A percentile compares a stretch with the other conserved stretches of the same genome.
phyloP scores from a whole-genome alignment of 2,888 invertebrate species.

The Acanthococcus lagerstroemiae region DNA sequence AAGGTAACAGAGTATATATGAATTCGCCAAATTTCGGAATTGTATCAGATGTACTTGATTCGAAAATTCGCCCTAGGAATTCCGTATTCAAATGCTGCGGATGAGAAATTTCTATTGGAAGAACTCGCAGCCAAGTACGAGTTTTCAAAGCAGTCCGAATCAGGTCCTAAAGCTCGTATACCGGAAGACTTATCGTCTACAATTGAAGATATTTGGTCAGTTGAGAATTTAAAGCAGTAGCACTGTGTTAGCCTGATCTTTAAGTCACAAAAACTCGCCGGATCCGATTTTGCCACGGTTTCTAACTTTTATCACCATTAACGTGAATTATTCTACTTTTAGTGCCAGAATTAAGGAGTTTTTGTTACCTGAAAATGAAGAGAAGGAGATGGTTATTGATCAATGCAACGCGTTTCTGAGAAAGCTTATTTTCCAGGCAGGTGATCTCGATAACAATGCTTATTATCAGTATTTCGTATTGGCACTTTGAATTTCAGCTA shows the following conservation, averaged over 20 bases:
- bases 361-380: conserved; percentile 46
- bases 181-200: conserved; percentile 52
- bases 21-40: background rate
- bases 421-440: conserved; percentile 52
- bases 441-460: conserved; percentile 37
- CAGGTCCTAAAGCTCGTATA: conserved; percentile 46
- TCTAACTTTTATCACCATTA: too few relatives aligned
- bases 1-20: conserved; percentile 45
- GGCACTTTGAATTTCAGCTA: background rate
- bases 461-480: too few relatives aligned
- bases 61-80: too few relatives aligned
- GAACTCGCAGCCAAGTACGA: conserved; percentile 52
- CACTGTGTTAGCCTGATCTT: too few relatives aligned
- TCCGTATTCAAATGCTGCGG: conserved; percentile 57
- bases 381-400: conserved; percentile 52
- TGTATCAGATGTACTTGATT: too few relatives aligned
- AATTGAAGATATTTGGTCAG: conserved; percentile 53
- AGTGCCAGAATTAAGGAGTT: conserved; percentile 54
- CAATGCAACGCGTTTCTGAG: conserved; percentile 59
- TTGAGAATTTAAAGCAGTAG: too few relatives aligned
- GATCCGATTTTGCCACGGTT: background rate
- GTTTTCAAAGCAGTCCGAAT: conserved; percentile 29
- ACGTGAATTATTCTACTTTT: too few relatives aligned
- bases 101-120: conserved; percentile 54
- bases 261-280: too few relatives aligned